Evolutionary conservation across 2,113 vertebrate species (phyloP).

Genomic region (Ptilorrhoa leucosticta): DNA sequence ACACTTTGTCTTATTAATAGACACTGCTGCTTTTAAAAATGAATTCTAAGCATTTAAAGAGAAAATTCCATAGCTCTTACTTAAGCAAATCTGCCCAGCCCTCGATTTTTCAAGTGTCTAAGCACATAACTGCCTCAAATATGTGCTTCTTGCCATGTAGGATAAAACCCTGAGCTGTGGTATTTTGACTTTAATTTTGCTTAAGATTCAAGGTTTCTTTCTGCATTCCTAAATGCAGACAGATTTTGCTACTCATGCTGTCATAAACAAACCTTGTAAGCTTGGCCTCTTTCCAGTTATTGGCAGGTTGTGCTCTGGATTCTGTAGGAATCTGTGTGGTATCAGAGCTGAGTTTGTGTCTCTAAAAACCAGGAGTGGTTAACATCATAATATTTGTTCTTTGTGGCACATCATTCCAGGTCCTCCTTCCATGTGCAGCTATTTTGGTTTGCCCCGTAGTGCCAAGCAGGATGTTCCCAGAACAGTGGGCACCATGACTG

Average conservation of each 20-base stretch:
- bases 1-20: neutral
- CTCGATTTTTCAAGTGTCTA: neutral
- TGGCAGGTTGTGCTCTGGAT: neutral
- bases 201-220: neutral
- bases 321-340: neutral
- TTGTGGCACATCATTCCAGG: neutral
- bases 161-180: neutral
- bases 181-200: neutral
- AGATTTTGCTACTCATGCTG: neutral
- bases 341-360: neutral
- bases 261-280: neutral
- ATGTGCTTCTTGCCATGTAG: neutral
- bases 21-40: neutral
- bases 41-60: neutral
- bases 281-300: neutral
- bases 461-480: neutral
- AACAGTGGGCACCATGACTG: neutral
- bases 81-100: neutral
- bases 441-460: neutral
- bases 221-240: neutral
- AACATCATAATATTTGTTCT: neutral
- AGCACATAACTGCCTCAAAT: neutral
- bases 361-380: neutral
- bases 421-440: neutral
- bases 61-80: neutral